Base-by-base conservation (phyloP, 2,113 vertebrate genomes). In the Pagrus major region DNA sequence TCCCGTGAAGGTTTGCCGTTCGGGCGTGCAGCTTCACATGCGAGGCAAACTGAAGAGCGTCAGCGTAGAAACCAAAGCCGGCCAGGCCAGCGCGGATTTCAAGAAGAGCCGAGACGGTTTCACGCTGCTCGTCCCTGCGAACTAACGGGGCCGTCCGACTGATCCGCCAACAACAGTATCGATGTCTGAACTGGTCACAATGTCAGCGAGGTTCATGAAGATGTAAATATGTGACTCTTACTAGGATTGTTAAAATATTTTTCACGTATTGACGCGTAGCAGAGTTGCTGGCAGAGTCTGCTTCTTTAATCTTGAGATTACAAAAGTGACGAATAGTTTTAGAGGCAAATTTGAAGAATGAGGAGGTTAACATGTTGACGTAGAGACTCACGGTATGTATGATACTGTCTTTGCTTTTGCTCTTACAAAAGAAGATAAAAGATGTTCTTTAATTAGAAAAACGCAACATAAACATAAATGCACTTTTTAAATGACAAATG, bases 91-190 rank as follows among this genome's bases (percentile, higher is more conserved):
- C 6, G 94, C 95, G 0, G 96, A 99, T 46, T 99, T 98, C 64
- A 92, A 89, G 86, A 97, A 96, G 86, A 95, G 80, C 71, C 93
- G 89, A 0, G 84, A 94, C 0, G 92, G 96, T 37, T 96, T 97
- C n/a, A 85, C 95, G 44, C 93, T 99, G 16, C 83, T 95, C 75
- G 87, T 96, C 64, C 96, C 97, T 0, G 71, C 86, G 4, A 74
- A 84, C 81, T 96, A 83, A 51, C 7, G n/a, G 27, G 37, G 1
- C 41, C 18, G 6, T 35, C 39, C 5, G 1, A 12, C 51, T 0
- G 0, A 5, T 27, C 47, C 25, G 21, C 14, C 21, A 14, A 0
- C n/a, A 20, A 7, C 61, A 46, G 3, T 6, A 1, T 66, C 4
- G 6, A 16, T 0, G 10, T 9, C 49, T n/a, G 31, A 69, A 44